phyloP scores from a whole-genome alignment of 2,888 invertebrate genomes.

The Phengaris arion region DNA sequence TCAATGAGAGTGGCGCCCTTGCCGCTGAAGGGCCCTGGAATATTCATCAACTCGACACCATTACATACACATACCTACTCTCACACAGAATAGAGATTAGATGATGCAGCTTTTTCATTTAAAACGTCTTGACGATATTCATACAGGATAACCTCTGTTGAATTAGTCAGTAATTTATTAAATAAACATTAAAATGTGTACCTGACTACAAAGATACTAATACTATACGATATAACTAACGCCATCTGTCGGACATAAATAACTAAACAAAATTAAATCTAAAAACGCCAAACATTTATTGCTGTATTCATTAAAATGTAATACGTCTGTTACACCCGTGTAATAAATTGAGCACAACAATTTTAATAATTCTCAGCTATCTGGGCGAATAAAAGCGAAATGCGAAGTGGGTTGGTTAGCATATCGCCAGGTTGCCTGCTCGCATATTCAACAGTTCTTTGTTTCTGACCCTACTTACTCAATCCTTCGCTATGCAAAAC shows the following conservation, averaged over 20 bases:
- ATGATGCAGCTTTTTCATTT: no score
- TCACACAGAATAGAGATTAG: no score
- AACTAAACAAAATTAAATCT: no score
- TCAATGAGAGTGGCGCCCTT: conserved; percentile 60
- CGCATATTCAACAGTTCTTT: conserved; percentile 75
- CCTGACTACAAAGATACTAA: no score
- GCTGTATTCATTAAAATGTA: no score
- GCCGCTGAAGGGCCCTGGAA: conserved; percentile 58
- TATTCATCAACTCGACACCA: conserved; percentile 66
- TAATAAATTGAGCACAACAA: not conserved
- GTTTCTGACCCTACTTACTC: conserved; percentile 69
- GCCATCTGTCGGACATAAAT: no score
- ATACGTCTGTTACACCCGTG: not conserved
- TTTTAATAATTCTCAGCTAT: not conserved
- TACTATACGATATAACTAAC: no score
- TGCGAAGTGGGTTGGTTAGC: conserved; percentile 55
- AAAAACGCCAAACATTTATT: no score
- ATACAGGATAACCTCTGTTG: no score
- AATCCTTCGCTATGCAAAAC: conserved; percentile 66
- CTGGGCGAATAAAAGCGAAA: conserved; percentile 21
- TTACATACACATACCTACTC: conserved; percentile 43
- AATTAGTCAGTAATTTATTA: no score
- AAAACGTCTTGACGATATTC: no score
- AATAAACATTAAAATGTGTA: no score
- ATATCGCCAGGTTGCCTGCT: conserved; percentile 66